These are phyloP conservation scores for Sebastes hubbsi DNA, from an alignment of 2,797 vertebrate genomes.

Conservation along the genomic window DNA sequence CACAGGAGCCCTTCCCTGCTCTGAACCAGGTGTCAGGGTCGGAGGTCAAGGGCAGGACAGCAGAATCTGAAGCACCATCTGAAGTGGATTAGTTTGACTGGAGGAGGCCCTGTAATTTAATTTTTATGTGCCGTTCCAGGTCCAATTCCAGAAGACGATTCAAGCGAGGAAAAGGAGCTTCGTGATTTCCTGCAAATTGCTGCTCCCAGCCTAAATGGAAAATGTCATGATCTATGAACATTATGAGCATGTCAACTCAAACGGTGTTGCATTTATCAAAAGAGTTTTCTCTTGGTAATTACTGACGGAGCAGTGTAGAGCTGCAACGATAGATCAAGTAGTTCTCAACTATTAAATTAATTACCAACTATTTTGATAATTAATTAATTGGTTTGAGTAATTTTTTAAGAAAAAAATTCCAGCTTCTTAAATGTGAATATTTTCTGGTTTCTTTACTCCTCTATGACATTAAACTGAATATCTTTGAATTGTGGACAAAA, in stretches of 20 bases:
- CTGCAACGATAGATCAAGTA: too few species aligned
- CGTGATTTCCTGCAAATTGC: conserved; percentile 26
- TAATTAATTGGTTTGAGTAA: too few species aligned
- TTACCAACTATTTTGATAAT: too few species aligned
- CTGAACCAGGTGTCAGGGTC: conserved; percentile 69
- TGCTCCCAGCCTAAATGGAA: conserved; percentile 5
- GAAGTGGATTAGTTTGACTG: conserved; percentile 54
- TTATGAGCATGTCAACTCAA: neutral
- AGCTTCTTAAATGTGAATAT: too few species aligned
- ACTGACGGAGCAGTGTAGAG: neutral
- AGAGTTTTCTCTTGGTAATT: neutral
- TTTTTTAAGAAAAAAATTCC: too few species aligned
- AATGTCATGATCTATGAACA: neutral
- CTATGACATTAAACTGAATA: too few species aligned
- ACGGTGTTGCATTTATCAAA: neutral
- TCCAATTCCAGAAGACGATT: neutral
- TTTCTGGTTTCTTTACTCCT: too few species aligned
- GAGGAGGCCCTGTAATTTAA: conserved; percentile 36
- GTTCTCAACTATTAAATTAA: too few species aligned
- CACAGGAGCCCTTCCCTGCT: conserved; percentile 60
- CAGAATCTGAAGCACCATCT: conserved; percentile 39
- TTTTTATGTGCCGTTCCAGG: conserved; percentile 19
- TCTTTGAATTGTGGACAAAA: too few species aligned
- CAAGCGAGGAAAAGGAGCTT: conserved; percentile 5
- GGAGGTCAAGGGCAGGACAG: conserved; percentile 66